Base-by-base conservation (phyloP, 1,140 invertebrate genomes). In the Aphaenogaster ashmeadi region DNA sequence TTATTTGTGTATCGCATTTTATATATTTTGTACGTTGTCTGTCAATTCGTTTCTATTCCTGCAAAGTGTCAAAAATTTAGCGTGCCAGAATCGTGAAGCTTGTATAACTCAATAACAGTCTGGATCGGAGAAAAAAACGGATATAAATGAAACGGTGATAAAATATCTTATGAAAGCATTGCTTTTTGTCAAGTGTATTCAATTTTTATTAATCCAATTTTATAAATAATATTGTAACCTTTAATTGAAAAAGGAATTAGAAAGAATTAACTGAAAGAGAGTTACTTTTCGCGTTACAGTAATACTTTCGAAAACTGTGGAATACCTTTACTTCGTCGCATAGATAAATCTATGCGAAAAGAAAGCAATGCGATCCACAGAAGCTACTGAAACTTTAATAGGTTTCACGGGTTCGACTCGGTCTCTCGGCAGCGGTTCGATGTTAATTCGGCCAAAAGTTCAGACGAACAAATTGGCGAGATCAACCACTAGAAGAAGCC, bases 401-500 rank as follows among this genome's bases (percentile, higher is more conserved):
- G 79, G 50, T 84, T 78, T 62, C 54, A 58, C 58, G 47, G 9
- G 47, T 86, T 60, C 54, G 69, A 44, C 50, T 79, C 21, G 74
- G 33, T 66, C 79, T 86, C 81, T 27, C 38, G 71, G 58, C 52
- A 75, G 72, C 47, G 60, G 56, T 71, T 47, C 72, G 52, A 90
- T 83, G 89, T 89, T 89, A 89, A 91, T 89, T 87, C 75, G 58
- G 52, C 21, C 66, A 88, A 91, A 90, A 91, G 86, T 91, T 91
- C 83, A 47, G 60, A 56, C 54, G 60, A 87, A 92, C 88, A 92
- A 92, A 92, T 92, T 91, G 91, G 87, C 78, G 74, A 91, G 91
- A 92, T 91, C 91, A 91, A 38, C 69, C 75, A 21, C 33, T 27
- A 75, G 88, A 91, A 91, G 86, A 91, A 91, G 77, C 64, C 60